A percentile compares a stretch with the other conserved stretches of the same genome.
Conservation (phyloP, 2,888 invertebrate species). For the Schrankia costaestrigalis region DNA sequence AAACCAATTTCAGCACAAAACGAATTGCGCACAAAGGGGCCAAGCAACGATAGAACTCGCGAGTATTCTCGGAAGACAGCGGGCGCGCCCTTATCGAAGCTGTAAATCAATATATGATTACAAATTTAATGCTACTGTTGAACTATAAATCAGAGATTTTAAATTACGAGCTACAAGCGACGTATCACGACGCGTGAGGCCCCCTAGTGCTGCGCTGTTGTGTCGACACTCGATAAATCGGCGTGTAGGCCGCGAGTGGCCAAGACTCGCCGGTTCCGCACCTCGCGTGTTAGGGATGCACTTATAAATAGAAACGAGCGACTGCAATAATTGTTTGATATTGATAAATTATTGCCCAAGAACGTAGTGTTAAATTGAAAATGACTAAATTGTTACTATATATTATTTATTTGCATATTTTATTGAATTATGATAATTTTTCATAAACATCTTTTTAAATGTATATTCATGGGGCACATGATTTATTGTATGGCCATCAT, state of each 20-base stretch:
- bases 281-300: constrained; percentile 37
- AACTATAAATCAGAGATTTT: constrained; percentile 77
- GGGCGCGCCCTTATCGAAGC: constrained; percentile 70
- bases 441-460: constrained; percentile 9
- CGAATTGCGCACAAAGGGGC: constrained; percentile 40
- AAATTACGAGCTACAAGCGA: constrained; percentile 77
- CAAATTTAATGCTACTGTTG: constrained; percentile 81
- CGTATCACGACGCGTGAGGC: constrained; percentile 75
- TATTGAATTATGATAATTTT: constrained; percentile 16
- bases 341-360: constrained; percentile 38
- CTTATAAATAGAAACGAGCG: constrained; percentile 36
- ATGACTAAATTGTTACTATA: constrained; percentile 21
- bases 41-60: constrained; percentile 49
- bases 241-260: constrained; percentile 22
- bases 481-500: neutral
- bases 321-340: constrained; percentile 44
- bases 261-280: constrained; percentile 3
- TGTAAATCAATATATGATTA: constrained; percentile 81
- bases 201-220: constrained; percentile 74
- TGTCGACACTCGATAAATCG: constrained; percentile 74
- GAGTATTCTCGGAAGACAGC: constrained; percentile 67
- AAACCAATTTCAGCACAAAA: constrained; percentile 60
- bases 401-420: constrained; percentile 7
- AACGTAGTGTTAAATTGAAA: constrained; percentile 32
- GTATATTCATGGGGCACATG: neutral